Evolutionary conservation across 2,888 invertebrate species (phyloP).

Genomic region (Agrotis exclamationis): DNA sequence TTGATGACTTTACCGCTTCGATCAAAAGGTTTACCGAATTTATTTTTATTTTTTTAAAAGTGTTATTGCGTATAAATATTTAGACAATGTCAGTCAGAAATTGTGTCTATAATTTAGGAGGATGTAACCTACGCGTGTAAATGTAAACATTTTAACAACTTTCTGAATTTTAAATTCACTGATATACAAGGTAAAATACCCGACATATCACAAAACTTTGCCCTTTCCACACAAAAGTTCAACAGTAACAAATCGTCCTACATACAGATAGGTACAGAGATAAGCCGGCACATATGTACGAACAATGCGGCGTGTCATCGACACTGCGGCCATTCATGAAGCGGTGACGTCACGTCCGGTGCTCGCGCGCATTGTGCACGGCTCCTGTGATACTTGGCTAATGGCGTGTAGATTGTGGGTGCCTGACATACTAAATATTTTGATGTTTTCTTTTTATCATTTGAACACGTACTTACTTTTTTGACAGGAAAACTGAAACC

Average conservation of each 20-base stretch:
- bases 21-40: no score
- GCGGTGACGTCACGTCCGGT: slow-evolving; percentile 76
- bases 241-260: slow-evolving; percentile 24
- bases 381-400: slow-evolving; percentile 48
- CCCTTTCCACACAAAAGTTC: slow-evolving; percentile 40
- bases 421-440: slow-evolving; percentile 1
- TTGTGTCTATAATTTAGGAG: no score
- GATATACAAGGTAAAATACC: not conserved
- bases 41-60: no score
- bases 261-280: slow-evolving; percentile 42
- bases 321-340: slow-evolving; percentile 76
- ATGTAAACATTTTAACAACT: no score
- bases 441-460: no score
- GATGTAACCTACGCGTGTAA: no score
- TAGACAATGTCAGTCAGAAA: no score
- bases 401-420: slow-evolving; percentile 23
- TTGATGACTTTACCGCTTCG: no score
- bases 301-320: slow-evolving; percentile 77
- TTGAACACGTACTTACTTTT: no score
- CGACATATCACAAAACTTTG: slow-evolving; percentile 27
- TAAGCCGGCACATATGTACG: slow-evolving; percentile 60
- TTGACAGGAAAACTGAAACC: no score
- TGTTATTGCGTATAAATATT: no score
- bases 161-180: no score
- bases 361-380: slow-evolving; percentile 67